Base-by-base conservation (phyloP, 2,113 vertebrate species). In the Rhea americana region DNA sequence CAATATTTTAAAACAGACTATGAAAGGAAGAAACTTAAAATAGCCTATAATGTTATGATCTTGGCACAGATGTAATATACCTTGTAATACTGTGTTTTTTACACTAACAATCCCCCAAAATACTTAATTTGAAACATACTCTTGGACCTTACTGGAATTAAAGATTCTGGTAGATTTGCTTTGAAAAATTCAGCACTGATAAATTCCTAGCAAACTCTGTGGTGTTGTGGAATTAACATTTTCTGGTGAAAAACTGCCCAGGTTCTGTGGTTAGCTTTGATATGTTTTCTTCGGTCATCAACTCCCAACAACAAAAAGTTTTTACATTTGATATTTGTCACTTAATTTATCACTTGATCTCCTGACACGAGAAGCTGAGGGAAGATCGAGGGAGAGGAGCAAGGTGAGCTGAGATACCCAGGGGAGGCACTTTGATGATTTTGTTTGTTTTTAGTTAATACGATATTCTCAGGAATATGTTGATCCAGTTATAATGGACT, bases 391-490 rank as follows among this genome's bases (percentile, higher is more conserved):
- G 88, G 66, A 73, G 70, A 85, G 67, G 77, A 96, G 90, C 53
- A 84, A 96, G 85, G 37, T 55, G 77, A 90, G 45, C 37, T 39
- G 62, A 70, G 80, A 28, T 50, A 35, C 37, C 58, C 70, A 15
- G 0, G 2, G 74, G 35, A 91, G 17, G 41, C 35, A 22, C 56
- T 71, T 41, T 70, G 75, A 65, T 77, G 87, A 39, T 51, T 91
- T n/a, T 93, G 73, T 91, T 96, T 91, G 90, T 2, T 82, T 91
- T 94, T 58, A 89, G 53, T 62, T 79, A 89, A 89, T 79, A 20
- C 18, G 21, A 53, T 89, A 48, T 66, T 87, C 77, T 80, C 53
- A 73, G 74, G 55, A 89, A 79, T 58, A 35, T 1, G 9, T 56
- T 93, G 81, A 94, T 90, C 71, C 62, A 47, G 71, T 37, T 66